A percentile compares a stretch with the other conserved stretches of the same genome.
These are phyloP conservation scores for Malthinus flaveolus DNA, from an alignment of 2,888 invertebrate species.

Conservation along the genomic window DNA sequence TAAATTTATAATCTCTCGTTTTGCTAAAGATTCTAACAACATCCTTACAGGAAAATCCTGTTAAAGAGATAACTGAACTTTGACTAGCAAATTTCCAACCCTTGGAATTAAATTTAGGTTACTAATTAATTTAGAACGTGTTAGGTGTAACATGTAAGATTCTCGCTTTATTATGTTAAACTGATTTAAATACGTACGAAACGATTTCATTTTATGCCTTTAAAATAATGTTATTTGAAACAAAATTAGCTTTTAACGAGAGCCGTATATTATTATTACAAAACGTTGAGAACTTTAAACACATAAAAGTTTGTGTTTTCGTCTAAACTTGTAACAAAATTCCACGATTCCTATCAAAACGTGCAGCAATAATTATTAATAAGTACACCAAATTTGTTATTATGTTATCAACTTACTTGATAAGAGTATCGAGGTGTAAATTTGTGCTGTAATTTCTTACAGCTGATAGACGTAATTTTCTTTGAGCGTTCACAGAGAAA, in stretches of 20 bases:
- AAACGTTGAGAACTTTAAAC: no score
- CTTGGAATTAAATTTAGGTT: conserved; percentile 18
- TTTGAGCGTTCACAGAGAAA: no score
- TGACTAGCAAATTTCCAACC: conserved; percentile 19
- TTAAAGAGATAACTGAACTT: conserved; percentile 16
- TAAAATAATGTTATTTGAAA: no score
- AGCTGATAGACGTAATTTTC: no score
- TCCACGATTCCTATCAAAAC: neutral
- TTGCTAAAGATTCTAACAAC: neutral
- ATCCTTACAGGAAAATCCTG: conserved; percentile 1
- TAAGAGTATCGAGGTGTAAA: no score
- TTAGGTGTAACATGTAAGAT: conserved; percentile 18
- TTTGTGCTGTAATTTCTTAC: no score
- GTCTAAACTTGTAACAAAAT: no score
- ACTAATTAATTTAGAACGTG: conserved; percentile 20
- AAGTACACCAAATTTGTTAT: neutral
- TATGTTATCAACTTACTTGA: neutral
- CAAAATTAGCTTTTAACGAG: no score
- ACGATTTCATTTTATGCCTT: no score
- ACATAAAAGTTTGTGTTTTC: no score
- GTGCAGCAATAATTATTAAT: conserved; percentile 1
- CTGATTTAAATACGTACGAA: no score
- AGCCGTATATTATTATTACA: no score
- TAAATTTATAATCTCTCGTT: neutral
- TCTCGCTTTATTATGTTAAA: conserved; percentile 6